Evolutionary conservation across 2,888 invertebrate genomes (phyloP).

Genomic region (Electrophaes corylata): DNA sequence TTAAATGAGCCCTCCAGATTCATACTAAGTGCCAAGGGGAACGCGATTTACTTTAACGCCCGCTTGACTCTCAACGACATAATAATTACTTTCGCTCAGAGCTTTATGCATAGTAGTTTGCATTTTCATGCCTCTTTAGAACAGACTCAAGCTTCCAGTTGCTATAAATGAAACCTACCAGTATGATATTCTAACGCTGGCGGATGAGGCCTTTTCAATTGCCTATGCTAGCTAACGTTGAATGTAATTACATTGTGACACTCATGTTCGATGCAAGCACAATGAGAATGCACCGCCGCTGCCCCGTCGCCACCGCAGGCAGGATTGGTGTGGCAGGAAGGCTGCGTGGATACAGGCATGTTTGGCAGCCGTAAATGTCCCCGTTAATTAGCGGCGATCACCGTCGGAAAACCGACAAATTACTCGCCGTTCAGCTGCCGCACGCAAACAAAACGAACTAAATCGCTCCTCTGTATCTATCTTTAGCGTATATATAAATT

Average conservation of each 20-base stretch:
- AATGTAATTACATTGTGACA: slow-evolving; percentile 43
- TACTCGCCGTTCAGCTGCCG: slow-evolving; percentile 64
- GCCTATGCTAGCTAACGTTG: slow-evolving; percentile 20
- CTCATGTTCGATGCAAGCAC: slow-evolving; percentile 42
- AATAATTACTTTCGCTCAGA: slow-evolving; percentile 52
- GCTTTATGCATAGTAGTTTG: slow-evolving; percentile 44
- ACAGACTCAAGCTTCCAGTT: slow-evolving; percentile 12
- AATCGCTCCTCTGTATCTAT: slow-evolving; percentile 32
- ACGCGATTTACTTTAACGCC: slow-evolving; percentile 59
- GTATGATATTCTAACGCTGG: slow-evolving; percentile 1
- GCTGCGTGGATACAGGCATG: slow-evolving; percentile 60
- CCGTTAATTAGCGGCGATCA: slow-evolving; percentile 75
- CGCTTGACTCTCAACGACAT: slow-evolving; percentile 60
- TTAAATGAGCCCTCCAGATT: slow-evolving; percentile 34
- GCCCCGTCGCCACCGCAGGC: slow-evolving; percentile 34
- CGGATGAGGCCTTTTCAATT: slow-evolving; percentile 5
- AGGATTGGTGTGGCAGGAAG: slow-evolving; percentile 46
- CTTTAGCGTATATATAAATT: too few relatives aligned
- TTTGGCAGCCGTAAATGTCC: slow-evolving; percentile 74
- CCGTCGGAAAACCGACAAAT: slow-evolving; percentile 72
- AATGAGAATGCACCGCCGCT: slow-evolving; percentile 46
- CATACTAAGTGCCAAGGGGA: slow-evolving; percentile 48
- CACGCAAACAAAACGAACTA: slow-evolving; percentile 61
- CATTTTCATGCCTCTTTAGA: slow-evolving; percentile 26
- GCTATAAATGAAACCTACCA: not conserved